Percentiles rank a stretch among this genome's conserved stretches.
Evolutionary conservation across 2,113 vertebrate species (phyloP).

Genomic region (Azemiops feae): DNA sequence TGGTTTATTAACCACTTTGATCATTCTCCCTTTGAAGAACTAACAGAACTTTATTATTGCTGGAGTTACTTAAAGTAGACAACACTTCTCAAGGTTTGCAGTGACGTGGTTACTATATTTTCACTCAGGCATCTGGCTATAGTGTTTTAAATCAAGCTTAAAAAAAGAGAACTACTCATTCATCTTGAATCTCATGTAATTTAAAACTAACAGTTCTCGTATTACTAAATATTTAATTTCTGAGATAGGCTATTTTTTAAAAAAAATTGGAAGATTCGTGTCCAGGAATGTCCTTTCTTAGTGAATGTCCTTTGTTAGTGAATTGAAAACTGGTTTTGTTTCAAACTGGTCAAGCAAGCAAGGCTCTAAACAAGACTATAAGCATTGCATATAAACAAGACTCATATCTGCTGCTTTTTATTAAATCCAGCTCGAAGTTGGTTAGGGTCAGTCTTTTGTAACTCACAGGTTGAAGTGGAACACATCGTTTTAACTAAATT

Average conservation of each 20-base stretch:
- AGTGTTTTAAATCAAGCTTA: background rate
- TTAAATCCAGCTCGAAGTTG: background rate
- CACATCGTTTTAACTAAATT: background rate
- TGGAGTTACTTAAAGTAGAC: background rate
- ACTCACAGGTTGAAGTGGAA: background rate
- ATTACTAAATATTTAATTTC: constrained; percentile 1
- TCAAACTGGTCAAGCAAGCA: background rate
- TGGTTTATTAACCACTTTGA: background rate
- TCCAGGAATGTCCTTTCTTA: background rate
- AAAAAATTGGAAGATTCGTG: background rate
- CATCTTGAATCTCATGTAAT: background rate
- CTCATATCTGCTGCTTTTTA: background rate
- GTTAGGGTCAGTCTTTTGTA: background rate
- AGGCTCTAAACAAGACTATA: background rate
- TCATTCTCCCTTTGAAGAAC: background rate
- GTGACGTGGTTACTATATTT: background rate
- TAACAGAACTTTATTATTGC: background rate
- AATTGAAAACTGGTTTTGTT: background rate
- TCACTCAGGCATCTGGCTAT: background rate
- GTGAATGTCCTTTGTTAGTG: no score
- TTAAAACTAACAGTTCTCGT: background rate
- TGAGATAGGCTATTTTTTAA: background rate
- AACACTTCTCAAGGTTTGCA: background rate
- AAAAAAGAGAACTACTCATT: background rate
- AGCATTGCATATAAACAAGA: background rate